Percentiles rank a stretch among this genome's conserved stretches.
Conservation (phyloP, 2,888 invertebrate genomes). For the Drosophila mimica region DNA sequence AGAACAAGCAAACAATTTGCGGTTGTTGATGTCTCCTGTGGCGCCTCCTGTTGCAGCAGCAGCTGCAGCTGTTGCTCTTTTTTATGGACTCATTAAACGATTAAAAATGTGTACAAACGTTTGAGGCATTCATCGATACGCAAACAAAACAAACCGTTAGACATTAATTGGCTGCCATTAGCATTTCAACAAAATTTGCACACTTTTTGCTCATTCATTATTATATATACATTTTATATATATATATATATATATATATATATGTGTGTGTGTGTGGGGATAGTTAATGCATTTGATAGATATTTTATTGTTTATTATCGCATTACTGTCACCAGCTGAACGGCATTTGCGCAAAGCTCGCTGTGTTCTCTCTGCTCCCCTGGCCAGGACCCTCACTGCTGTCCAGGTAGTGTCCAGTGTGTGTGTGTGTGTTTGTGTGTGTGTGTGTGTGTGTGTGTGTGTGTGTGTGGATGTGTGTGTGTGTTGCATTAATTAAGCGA, state of each 20-base stretch:
- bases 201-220: constrained; percentile 1
- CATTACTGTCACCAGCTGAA: constrained; percentile 25
- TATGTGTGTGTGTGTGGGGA: neutral
- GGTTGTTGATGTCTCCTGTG: constrained; percentile 16
- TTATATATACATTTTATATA: too few relatives aligned
- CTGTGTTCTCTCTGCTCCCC: constrained; percentile 12
- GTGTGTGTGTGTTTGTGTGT: constrained; percentile 6
- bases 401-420: too few relatives aligned
- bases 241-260: too few relatives aligned
- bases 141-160: neutral
- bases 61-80: constrained; percentile 9
- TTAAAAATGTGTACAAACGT: constrained; percentile 41
- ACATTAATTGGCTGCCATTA: constrained; percentile 8
- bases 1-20: constrained; percentile 14
- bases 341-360: constrained; percentile 40
- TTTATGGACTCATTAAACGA: constrained; percentile 36
- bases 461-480: constrained; percentile 1
- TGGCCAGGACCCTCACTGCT: neutral
- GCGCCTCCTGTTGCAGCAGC: constrained; percentile 26
- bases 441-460: neutral
- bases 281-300: neutral
- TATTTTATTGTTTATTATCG: constrained; percentile 26
- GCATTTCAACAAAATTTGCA: constrained; percentile 6
- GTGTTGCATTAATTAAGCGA: constrained; percentile 50
- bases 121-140: constrained; percentile 21